Conservation (phyloP, 2,797 vertebrate genomes). For the Pseudochromis fuscus region DNA sequence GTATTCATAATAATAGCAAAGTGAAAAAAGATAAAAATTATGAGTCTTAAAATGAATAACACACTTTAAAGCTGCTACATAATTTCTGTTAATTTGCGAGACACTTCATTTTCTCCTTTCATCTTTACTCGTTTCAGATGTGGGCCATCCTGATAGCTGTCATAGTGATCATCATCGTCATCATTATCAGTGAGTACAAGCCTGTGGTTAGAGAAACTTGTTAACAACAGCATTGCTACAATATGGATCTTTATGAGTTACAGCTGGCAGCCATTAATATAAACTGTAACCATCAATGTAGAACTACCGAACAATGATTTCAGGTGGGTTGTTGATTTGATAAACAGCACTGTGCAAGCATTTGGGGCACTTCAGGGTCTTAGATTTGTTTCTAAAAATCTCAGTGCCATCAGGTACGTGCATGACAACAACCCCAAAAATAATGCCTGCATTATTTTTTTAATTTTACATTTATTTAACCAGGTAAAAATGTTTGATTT, state of each 20-base stretch:
- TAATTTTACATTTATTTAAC: no score
- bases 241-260: background rate
- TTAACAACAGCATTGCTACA: no score
- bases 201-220: background rate
- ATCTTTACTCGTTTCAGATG: constrained; percentile 69
- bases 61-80: background rate
- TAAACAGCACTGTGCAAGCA: background rate
- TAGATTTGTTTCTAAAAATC: background rate
- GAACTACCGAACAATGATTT: background rate
- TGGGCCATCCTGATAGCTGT: constrained; percentile 85
- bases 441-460: no score
- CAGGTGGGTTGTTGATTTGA: background rate
- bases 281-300: background rate
- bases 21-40: background rate
- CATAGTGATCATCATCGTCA: constrained; percentile 80
- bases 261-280: background rate
- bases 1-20: background rate
- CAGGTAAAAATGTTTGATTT: no score
- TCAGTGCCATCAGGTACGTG: background rate
- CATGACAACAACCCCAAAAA: background rate
- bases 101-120: constrained; percentile 10
- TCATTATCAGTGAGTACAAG: constrained; percentile 80
- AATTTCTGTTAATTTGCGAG: background rate
- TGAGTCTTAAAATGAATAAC: background rate
- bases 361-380: background rate